Evolutionary conservation across 2,797 vertebrate species (phyloP).

Genomic region (Hypotaenidia philippensis): DNA sequence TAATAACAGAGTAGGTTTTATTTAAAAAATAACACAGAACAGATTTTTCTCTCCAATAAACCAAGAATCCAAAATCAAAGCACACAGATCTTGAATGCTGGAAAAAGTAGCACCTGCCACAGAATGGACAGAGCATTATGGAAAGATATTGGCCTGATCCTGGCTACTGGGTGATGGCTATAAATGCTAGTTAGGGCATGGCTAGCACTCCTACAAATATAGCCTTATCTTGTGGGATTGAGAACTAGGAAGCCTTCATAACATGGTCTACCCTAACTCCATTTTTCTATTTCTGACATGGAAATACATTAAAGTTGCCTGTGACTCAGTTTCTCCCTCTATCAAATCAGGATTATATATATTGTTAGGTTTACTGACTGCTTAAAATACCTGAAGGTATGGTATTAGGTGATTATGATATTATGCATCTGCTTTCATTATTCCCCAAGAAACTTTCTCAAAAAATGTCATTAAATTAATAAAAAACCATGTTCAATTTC

Average conservation of each 20-base stretch:
- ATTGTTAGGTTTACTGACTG: background rate
- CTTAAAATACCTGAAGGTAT: background rate
- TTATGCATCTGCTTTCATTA: background rate
- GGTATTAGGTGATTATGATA: background rate
- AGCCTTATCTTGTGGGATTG: background rate
- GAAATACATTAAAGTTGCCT: background rate
- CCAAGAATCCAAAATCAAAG: slow-evolving; percentile 12
- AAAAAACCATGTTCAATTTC: background rate
- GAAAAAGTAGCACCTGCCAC: background rate
- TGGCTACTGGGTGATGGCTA: background rate
- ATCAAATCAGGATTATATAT: background rate
- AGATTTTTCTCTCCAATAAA: slow-evolving; percentile 44
- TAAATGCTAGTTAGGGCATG: background rate
- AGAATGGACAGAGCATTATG: background rate
- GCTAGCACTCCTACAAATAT: background rate
- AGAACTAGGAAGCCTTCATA: background rate
- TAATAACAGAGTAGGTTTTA: background rate
- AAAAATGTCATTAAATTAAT: background rate
- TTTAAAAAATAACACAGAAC: slow-evolving; percentile 37
- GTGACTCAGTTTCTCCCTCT: background rate
- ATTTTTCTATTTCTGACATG: background rate
- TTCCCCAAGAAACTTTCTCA: background rate
- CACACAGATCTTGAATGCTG: background rate
- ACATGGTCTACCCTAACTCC: background rate
- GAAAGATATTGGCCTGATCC: background rate